These are phyloP conservation scores for Amblyteles armatorius DNA, from an alignment of 2,888 invertebrate species.

Conservation along the genomic window DNA sequence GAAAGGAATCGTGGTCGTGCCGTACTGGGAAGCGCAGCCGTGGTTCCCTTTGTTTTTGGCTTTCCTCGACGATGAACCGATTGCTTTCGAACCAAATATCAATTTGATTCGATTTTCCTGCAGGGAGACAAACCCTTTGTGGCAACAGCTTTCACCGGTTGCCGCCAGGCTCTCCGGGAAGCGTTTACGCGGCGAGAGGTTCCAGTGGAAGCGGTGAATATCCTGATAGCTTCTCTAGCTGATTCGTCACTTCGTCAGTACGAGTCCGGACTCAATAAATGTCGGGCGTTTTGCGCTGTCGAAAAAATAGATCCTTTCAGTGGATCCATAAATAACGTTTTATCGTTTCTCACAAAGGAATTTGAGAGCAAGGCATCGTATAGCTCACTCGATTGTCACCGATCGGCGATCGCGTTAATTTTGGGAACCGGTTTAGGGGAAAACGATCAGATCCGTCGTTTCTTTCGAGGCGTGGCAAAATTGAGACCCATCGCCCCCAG, in stretches of 20 bases:
- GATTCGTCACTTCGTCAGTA: slow-evolving; percentile 41
- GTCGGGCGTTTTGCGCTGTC: slow-evolving; percentile 35
- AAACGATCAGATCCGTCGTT: slow-evolving; percentile 60
- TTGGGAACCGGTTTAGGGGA: slow-evolving; percentile 47
- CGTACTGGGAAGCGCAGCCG: background rate
- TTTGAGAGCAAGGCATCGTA: slow-evolving; percentile 25
- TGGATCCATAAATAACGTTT: background rate
- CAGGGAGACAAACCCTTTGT: slow-evolving; percentile 45
- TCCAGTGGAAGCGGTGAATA: slow-evolving; percentile 32
- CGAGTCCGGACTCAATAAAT: slow-evolving; percentile 27
- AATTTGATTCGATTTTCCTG: slow-evolving; percentile 14
- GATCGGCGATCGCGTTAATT: slow-evolving; percentile 43
- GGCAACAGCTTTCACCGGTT: slow-evolving; percentile 52
- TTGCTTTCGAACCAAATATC: slow-evolving; percentile 13
- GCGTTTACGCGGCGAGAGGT: slow-evolving; percentile 25
- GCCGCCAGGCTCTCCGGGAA: slow-evolving; percentile 57
- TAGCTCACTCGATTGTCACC: slow-evolving; percentile 30
- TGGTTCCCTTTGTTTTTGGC: slow-evolving; percentile 2
- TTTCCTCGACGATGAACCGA: background rate
- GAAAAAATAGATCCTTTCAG: background rate
- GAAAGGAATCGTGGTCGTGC: background rate
- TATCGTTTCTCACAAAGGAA: slow-evolving; percentile 26
- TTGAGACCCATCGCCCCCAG: slow-evolving; percentile 63
- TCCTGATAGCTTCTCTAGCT: slow-evolving; percentile 30
- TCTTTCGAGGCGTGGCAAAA: slow-evolving; percentile 68